Conservation (phyloP, 1,140 invertebrate species). For the Matsumurasca onukii region DNA sequence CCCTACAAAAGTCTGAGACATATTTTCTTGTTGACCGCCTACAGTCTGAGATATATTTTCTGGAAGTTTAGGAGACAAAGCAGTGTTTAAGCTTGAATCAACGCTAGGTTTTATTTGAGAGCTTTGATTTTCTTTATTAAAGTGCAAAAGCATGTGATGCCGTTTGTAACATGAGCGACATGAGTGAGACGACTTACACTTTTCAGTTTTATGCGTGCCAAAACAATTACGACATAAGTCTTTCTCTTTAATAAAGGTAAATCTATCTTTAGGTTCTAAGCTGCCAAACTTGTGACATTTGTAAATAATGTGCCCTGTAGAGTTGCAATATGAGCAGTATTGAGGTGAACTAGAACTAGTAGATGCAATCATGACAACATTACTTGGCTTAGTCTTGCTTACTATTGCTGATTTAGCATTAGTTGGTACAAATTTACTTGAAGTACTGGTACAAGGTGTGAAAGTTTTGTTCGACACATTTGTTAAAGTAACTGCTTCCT, state of each 20-base stretch:
- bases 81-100: too few relatives aligned
- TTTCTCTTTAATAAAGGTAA: not conserved
- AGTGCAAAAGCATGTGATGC: not conserved
- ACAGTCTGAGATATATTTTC: not conserved
- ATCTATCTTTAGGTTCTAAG: not conserved
- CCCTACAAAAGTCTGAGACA: not conserved
- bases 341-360: not conserved
- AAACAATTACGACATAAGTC: slow-evolving; percentile 8
- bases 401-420: not conserved
- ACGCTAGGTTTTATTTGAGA: too few relatives aligned
- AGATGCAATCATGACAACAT: not conserved
- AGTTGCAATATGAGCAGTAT: not conserved
- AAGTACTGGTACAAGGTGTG: not conserved
- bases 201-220: not conserved
- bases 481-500: slow-evolving; percentile 6
- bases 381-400: not conserved
- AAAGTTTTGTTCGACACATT: not conserved
- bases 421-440: not conserved
- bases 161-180: not conserved
- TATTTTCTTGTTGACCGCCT: not conserved
- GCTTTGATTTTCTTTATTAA: not conserved
- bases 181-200: not conserved
- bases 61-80: not conserved
- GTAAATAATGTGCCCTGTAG: not conserved
- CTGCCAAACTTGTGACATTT: not conserved